These are phyloP conservation scores for Hyperoodon ampullatus DNA, from an alignment of 2,113 vertebrate species.

Conservation along the genomic window DNA sequence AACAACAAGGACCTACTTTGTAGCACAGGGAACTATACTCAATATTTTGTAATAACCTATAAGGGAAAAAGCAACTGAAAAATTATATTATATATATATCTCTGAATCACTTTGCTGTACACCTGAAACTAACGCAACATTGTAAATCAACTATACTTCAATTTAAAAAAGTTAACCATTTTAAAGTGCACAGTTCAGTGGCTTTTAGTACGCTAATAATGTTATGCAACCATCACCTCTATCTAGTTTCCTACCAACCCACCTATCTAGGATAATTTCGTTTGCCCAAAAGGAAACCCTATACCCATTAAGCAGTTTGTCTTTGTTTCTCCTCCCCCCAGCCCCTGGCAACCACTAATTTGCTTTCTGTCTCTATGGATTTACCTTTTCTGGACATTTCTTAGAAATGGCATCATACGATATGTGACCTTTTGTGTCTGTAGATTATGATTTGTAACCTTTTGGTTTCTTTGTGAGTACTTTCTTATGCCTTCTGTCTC, in stretches of 20 bases:
- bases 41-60: not conserved
- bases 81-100: not conserved
- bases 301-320: rapidly evolving
- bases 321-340: rapidly evolving
- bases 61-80: not conserved
- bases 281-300: not conserved
- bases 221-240: too few species aligned
- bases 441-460: not conserved
- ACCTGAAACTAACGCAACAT: not conserved
- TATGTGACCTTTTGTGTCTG: not conserved
- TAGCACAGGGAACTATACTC: not conserved
- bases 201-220: not conserved
- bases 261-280: too few species aligned
- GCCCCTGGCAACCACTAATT: too few species aligned
- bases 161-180: not conserved
- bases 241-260: too few species aligned
- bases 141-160: not conserved
- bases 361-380: not conserved
- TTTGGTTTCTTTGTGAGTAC: not conserved
- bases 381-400: not conserved
- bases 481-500: not conserved
- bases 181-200: not conserved
- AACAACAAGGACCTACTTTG: too few species aligned
- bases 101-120: not conserved
- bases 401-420: not conserved